These are phyloP conservation scores for Hirundo rustica DNA, from an alignment of 2,797 vertebrate genomes.

Conservation along the genomic window DNA sequence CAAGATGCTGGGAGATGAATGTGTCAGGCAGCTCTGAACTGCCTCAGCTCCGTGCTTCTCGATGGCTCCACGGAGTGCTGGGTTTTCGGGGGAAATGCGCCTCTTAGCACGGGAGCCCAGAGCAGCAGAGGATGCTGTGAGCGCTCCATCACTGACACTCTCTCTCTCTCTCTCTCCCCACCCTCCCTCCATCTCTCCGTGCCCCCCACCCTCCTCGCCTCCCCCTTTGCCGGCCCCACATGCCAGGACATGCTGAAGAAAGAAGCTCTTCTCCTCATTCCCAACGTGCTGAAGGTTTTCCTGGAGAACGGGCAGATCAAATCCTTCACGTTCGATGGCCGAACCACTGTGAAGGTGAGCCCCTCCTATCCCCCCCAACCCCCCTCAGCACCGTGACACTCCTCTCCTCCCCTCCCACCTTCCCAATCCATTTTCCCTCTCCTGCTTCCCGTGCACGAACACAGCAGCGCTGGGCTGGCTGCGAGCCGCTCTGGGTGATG, in stretches of 20 bases:
- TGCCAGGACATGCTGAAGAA: conserved; percentile 94
- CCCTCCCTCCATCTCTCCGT: background rate
- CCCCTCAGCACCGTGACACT: fast-evolving
- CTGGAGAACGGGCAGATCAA: conserved; percentile 99
- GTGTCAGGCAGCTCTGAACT: background rate
- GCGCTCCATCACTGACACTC: background rate
- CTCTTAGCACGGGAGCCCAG: background rate
- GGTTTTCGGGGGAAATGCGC: background rate
- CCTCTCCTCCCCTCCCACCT: background rate
- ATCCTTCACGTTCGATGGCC: conserved; percentile 97
- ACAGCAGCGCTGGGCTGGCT: background rate
- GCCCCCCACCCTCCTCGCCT: background rate
- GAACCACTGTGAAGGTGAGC: conserved; percentile 94
- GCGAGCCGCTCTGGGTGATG: background rate
- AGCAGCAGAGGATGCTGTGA: background rate
- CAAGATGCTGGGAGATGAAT: background rate
- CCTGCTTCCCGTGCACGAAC: background rate
- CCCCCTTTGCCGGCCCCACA: background rate
- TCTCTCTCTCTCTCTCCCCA: background rate
- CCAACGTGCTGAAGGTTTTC: conserved; percentile 98
- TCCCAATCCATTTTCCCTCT: background rate
- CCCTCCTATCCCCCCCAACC: fast-evolving
- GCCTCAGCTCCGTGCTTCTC: background rate
- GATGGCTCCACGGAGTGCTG: background rate
- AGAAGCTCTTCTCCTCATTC: conserved; percentile 96